Evolutionary conservation across 2,888 invertebrate species (phyloP), one percentile per base, ranked within the genome.

Genomic region (Zygothrica quintamaculata): DNA sequence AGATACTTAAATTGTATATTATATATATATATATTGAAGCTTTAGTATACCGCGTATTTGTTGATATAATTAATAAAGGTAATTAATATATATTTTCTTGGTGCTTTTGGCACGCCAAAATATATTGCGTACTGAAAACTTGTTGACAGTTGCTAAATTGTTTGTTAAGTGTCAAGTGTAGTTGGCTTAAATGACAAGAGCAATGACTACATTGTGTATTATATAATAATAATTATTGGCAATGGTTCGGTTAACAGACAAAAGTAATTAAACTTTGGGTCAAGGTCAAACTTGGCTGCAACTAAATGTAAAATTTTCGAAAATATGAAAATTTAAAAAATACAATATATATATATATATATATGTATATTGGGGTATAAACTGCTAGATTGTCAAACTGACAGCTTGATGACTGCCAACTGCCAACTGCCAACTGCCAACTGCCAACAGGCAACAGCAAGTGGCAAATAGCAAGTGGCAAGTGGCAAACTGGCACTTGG

Each of bases 331-430:
- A 48, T 36, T 51, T 50, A 26, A 51, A 43, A 31, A 33, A 16
- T 33, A 46, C 50, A 51, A 42, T n/a, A n/a, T n/a, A n/a, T n/a
- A n/a, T n/a, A n/a, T n/a, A n/a, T n/a, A n/a, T n/a, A n/a, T 48
- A 48, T 3, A 50, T 50, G 60, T 50, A 34, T 16, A 44, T 61
- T 29, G n/a, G n/a, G n/a, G 48, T 55, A 12, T n/a, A 42, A 40
- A 47, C 26, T 70, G 71, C 26, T 62, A 36, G 47, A 33, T 12
- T 58, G 65, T 26, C 73, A 55, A 65, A 58, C 42, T 52, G 72
- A 52, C 70, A 56, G 44, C 62, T n/a, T 29, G 29, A 29, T 29
- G 55, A 22, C 44, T 46, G 12, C 36, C 61, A 39, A 3, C 36
- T 40, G 39, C 26, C 44, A 44, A 8, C 39, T 48, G 43, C 29